phyloP scores from a whole-genome alignment of 2,797 vertebrate species.

The Anas flavirostris region DNA sequence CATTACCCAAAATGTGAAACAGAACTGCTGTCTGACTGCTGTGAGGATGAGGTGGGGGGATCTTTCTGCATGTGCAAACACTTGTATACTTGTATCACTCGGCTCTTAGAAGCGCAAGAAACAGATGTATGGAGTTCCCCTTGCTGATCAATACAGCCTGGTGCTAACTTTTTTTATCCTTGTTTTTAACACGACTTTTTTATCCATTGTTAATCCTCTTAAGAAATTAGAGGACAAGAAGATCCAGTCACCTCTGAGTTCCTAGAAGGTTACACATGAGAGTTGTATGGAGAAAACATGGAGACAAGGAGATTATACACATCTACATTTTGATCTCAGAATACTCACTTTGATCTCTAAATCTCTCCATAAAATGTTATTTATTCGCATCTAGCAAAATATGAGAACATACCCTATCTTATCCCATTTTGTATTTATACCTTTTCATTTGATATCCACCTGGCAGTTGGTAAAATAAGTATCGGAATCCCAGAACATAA shows the following conservation, averaged over 20 bases:
- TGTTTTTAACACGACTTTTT: not conserved
- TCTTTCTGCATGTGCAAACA: not conserved
- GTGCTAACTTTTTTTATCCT: not conserved
- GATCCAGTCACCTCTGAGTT: not conserved
- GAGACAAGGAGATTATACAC: not conserved
- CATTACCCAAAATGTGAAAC: rapidly evolving
- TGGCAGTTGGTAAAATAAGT: not conserved
- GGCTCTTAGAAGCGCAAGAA: not conserved
- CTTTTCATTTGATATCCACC: conserved; percentile 9
- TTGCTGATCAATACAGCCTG: not conserved
- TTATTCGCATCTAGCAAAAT: not conserved
- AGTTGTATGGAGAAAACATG: not conserved
- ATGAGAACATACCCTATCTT: not conserved
- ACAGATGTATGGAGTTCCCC: not conserved
- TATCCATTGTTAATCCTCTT: not conserved
- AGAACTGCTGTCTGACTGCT: not conserved
- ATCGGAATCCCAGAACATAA: conserved; percentile 7
- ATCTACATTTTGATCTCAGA: not conserved
- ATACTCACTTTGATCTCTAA: not conserved
- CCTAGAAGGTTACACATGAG: not conserved
- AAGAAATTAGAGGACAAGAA: not conserved
- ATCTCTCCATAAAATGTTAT: not conserved
- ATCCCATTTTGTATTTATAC: conserved; percentile 12
- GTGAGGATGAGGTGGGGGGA: not conserved
- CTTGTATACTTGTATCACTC: not conserved